phyloP scores from a whole-genome alignment of 2,113 vertebrate species.

The Channa argus region DNA sequence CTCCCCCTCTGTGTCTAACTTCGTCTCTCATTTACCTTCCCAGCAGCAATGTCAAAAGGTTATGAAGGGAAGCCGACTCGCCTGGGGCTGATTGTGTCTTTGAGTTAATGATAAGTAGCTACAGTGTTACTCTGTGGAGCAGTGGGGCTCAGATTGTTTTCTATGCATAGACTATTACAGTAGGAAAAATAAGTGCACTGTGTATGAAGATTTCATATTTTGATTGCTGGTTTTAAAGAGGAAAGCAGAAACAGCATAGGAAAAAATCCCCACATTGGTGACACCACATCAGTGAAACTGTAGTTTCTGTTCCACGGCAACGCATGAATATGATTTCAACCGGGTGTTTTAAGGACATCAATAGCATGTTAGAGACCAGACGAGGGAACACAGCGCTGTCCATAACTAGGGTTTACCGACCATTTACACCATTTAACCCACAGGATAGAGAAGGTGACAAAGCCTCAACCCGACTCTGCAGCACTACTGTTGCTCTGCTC shows the following conservation, averaged over 20 bases:
- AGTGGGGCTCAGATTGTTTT: slow-evolving; percentile 42
- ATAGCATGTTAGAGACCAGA: slow-evolving; percentile 51
- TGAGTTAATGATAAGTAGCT: slow-evolving; percentile 82
- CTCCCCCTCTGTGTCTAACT: slow-evolving; percentile 51
- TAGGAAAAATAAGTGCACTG: slow-evolving; percentile 24
- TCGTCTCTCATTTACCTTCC: slow-evolving; percentile 75
- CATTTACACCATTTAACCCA: slow-evolving; percentile 64
- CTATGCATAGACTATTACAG: slow-evolving; percentile 35
- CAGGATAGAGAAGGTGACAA: slow-evolving; percentile 56
- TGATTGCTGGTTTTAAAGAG: slow-evolving; percentile 20
- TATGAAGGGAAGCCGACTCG: slow-evolving; percentile 70
- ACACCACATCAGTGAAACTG: slow-evolving; percentile 23
- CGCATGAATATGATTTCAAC: neutral
- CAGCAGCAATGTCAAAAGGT: slow-evolving; percentile 81
- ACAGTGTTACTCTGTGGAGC: slow-evolving; percentile 69
- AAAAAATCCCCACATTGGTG: neutral
- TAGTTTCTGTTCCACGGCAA: slow-evolving; percentile 19
- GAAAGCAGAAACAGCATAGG: slow-evolving; percentile 3
- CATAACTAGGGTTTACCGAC: slow-evolving; percentile 63
- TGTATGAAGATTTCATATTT: slow-evolving; percentile 32
- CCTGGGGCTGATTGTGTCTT: slow-evolving; percentile 78
- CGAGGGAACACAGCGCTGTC: slow-evolving; percentile 55
- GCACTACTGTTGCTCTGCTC: slow-evolving; percentile 34
- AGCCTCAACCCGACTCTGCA: slow-evolving; percentile 47
- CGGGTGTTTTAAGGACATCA: slow-evolving; percentile 37